Base-by-base conservation (phyloP, 2,888 invertebrate genomes). In the Tachina lurida region DNA sequence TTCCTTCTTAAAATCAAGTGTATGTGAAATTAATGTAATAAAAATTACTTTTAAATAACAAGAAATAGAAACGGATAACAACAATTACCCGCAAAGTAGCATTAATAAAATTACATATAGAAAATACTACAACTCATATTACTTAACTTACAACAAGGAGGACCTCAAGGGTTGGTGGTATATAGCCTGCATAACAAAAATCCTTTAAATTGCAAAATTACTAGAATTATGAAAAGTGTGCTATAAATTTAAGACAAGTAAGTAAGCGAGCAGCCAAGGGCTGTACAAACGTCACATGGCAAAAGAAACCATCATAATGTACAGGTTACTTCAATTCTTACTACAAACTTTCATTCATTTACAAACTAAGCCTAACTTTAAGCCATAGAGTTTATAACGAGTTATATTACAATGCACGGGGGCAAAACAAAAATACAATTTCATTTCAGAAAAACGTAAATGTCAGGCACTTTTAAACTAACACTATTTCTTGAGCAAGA, bases 11-110 rank as follows among this genome's bases (percentile, higher is more conserved):
- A 65, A 67, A 39, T 52, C 45, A 81, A 75, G 19, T 58, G 45
- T 60, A 65, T 74, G 75, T 76, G 62, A 52, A 73, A 65, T 60
- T 75, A 39, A 78, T 79, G 79, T 60, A 82, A 82, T 82, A 82
- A 86, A 81, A 85, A 77, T 75, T 85, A 58, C 74, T 52, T 70
- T 43, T 68, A 70, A 86, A 79, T 54, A 56, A 41, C 67, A 82
- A 75, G 78, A 79, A 86, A 71, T 83, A 75, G 83, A 83, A 86
- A 71, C 86, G 86, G 86, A 86, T 83, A 86, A 86, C 86, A 86
- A 86, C 86, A 86, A 86, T 83, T 86, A 86, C 75, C 86, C 68
- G 47, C 86, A 86, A 31, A 86, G 71, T 82, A 79, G 78, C 77
- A 86, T 56, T 77, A 79, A 86, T 79, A 85, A 75, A 71, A 71